Evolutionary conservation across 2,797 vertebrate genomes (phyloP).

Genomic region (Chrysocyon brachyurus): DNA sequence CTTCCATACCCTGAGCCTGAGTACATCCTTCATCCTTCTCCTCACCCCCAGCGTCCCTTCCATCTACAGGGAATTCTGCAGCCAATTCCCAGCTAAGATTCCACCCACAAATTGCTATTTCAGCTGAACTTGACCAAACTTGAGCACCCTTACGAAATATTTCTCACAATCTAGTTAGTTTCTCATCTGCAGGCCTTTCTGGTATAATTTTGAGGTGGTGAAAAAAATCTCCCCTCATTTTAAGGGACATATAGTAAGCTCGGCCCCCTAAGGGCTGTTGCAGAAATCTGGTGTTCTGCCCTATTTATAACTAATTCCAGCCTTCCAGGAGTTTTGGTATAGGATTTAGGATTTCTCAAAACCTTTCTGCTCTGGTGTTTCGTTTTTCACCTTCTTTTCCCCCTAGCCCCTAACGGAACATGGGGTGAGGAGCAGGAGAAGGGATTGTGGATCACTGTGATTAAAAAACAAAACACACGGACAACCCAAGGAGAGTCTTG

Average conservation of each 20-base stretch:
- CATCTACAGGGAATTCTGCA: slow-evolving; percentile 54
- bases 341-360: background rate
- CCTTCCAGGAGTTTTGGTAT: slow-evolving; percentile 2
- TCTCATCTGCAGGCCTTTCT: slow-evolving; percentile 40
- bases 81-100: slow-evolving; percentile 48
- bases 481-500: background rate
- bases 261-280: background rate
- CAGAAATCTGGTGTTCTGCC: background rate
- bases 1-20: background rate
- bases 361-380: background rate
- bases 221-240: slow-evolving; percentile 39
- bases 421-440: background rate
- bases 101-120: slow-evolving; percentile 63
- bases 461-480: background rate
- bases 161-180: background rate
- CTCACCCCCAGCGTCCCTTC: background rate
- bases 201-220: slow-evolving; percentile 55
- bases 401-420: slow-evolving; percentile 19
- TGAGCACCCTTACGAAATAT: background rate
- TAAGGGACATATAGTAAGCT: background rate
- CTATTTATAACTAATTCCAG: background rate
- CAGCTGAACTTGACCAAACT: slow-evolving; percentile 53
- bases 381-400: background rate
- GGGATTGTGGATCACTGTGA: background rate
- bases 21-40: background rate